Base-by-base conservation (phyloP, 2,797 vertebrate species). In the Lophius americanus region DNA sequence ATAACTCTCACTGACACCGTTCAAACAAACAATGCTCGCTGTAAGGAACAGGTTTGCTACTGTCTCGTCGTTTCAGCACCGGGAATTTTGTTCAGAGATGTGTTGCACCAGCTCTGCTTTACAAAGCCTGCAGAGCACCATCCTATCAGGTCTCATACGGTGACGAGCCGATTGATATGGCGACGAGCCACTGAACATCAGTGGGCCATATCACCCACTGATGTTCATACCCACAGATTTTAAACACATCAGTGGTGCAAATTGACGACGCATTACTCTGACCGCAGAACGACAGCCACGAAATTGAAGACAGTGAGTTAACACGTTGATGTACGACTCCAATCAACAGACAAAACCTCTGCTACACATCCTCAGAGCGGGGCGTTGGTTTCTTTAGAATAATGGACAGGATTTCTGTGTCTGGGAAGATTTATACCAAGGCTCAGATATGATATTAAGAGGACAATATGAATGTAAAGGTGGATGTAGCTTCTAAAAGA, bases 281-380 rank as follows among this genome's bases (percentile, higher is more conserved):
- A 51, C 46, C 54, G 7, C 36, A n/a, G 32, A 46, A 48, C 2
- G 42, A 39, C 13, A 36, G 37, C 50, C 11, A 5, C 42, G 52
- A n/a, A 36, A 36, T 60, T 13, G 70, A 66, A 58, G 23, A 2
- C 4, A 60, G 61, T 4, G 4, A 36, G 14, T 7, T 12, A 11
- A 38, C 44, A 23, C 66, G 66, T 66, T 70, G 49, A 56, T 44
- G 36, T 64, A 56, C 36, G 41, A 43, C 23, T 57, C 42, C 10
- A 11, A 50, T 33, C 47, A 12, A 12, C 32, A 56, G 42, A 46
- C 54, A 14, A 9, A 6, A 0, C 33, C 42, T 71, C 12, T 6
- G 13, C 39, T 35, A 37, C 33, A 33, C 4, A 4, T 41, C 13
- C 1, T 38, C 32, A 57, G 44, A 46, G 33, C 13, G 35, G 35